A percentile compares a stretch with the other conserved stretches of the same genome.
phyloP scores from a whole-genome alignment of 2,113 vertebrate genomes.

The Scomber colias region DNA sequence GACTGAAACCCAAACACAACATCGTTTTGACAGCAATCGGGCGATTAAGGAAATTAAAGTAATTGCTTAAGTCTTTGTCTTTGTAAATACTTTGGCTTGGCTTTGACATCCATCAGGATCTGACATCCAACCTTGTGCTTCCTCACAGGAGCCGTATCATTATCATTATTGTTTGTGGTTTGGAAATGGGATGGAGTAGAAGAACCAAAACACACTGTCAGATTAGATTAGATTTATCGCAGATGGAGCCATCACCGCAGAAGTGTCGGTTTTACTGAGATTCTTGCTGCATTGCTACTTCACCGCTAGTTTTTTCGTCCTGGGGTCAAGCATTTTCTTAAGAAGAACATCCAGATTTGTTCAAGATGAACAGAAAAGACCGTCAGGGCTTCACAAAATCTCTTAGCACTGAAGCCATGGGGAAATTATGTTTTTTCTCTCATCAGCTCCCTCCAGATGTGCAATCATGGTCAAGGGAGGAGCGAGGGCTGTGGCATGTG shows the following conservation, averaged over 20 bases:
- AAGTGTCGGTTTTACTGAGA: background rate
- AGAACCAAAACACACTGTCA: constrained; percentile 20
- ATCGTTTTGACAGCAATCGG: constrained; percentile 69
- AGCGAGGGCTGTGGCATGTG: constrained; percentile 46
- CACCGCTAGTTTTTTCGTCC: too few relatives aligned
- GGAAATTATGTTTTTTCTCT: constrained; percentile 37
- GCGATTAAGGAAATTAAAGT: constrained; percentile 78
- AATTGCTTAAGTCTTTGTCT: constrained; percentile 74
- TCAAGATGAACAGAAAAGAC: constrained; percentile 26
- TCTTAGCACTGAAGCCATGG: constrained; percentile 7
- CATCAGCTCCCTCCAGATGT: constrained; percentile 57
- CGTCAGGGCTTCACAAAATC: constrained; percentile 2
- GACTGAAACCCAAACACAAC: constrained; percentile 63
- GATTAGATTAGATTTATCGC: constrained; percentile 24
- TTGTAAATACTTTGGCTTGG: constrained; percentile 65
- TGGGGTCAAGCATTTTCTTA: background rate
- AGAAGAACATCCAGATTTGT: constrained; percentile 23
- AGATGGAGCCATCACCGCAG: constrained; percentile 9
- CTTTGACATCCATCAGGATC: constrained; percentile 53
- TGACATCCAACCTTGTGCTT: constrained; percentile 46
- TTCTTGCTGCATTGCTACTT: too few relatives aligned
- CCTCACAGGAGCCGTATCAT: constrained; percentile 36
- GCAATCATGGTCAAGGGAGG: constrained; percentile 48
- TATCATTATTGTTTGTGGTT: constrained; percentile 44
- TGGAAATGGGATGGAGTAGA: constrained; percentile 20